Conservation (phyloP, 1,140 invertebrate species). For the Drosophila leontia region DNA sequence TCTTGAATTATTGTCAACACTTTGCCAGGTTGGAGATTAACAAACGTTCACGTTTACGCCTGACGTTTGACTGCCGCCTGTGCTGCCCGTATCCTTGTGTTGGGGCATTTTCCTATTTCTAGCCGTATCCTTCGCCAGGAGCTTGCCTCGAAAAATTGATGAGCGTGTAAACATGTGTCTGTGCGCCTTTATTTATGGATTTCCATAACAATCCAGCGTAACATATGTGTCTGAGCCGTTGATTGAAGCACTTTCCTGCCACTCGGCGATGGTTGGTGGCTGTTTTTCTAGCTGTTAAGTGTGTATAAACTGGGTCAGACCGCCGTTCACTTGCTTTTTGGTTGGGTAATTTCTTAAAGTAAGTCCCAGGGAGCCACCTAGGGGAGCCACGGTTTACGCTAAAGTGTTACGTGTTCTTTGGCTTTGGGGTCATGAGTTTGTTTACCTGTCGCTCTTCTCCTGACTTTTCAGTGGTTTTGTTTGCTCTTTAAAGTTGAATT, state of each 20-base stretch:
- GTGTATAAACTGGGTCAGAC: constrained; percentile 42
- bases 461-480: background rate
- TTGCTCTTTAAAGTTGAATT: constrained; percentile 2
- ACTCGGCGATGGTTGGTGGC: background rate
- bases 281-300: constrained; percentile 24
- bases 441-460: constrained; percentile 15
- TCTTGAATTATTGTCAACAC: constrained; percentile 79
- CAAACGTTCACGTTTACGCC: constrained; percentile 77
- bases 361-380: constrained; percentile 7
- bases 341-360: constrained; percentile 28
- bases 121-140: constrained; percentile 12
- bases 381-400: background rate
- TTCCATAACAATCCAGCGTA: constrained; percentile 79
- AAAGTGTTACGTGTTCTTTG: constrained; percentile 22
- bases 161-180: constrained; percentile 81
- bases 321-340: constrained; percentile 5
- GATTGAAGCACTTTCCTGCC: constrained; percentile 62
- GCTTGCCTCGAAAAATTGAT: constrained; percentile 69
- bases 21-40: constrained; percentile 68
- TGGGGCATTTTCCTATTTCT: constrained; percentile 11
- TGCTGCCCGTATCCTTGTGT: background rate
- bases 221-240: constrained; percentile 76
- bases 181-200: constrained; percentile 80
- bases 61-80: constrained; percentile 61
- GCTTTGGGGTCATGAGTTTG: constrained; percentile 7